phyloP scores from a whole-genome alignment of 2,888 invertebrate species.

The Desoria tigrina region DNA sequence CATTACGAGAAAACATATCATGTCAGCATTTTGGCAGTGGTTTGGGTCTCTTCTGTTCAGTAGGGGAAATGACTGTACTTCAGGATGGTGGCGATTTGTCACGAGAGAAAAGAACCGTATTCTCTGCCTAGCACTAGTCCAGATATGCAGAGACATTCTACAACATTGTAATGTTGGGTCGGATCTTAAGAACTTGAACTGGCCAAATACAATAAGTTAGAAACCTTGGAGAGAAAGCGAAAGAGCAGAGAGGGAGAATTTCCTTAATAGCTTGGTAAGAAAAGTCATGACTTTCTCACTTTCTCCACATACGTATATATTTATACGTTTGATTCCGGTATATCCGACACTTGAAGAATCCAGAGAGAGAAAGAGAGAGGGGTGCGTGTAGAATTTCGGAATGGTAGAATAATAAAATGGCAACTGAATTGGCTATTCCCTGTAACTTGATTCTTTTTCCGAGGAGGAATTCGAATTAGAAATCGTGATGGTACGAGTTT shows the following conservation, averaged over 20 bases:
- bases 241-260: background rate
- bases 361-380: background rate
- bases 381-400: conserved; percentile 1
- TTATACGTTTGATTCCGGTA: background rate
- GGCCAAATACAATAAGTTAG: too few relatives aligned
- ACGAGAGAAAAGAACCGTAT: conserved; percentile 18
- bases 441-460: too few relatives aligned
- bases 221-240: background rate
- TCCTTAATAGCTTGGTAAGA: background rate
- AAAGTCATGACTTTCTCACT: conserved; percentile 6
- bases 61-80: conserved; percentile 42
- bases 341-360: too few relatives aligned
- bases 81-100: conserved; percentile 47
- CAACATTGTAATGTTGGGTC: too few relatives aligned
- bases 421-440: too few relatives aligned
- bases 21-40: conserved; percentile 49
- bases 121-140: background rate
- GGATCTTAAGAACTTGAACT: too few relatives aligned
- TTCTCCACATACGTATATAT: background rate
- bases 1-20: conserved; percentile 42
- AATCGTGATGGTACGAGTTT: too few relatives aligned
- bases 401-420: background rate
- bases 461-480: too few relatives aligned
- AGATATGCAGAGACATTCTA: conserved; percentile 13
- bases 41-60: conserved; percentile 2